phyloP scores from a whole-genome alignment of 2,888 invertebrate genomes.

The Tachina grossa region DNA sequence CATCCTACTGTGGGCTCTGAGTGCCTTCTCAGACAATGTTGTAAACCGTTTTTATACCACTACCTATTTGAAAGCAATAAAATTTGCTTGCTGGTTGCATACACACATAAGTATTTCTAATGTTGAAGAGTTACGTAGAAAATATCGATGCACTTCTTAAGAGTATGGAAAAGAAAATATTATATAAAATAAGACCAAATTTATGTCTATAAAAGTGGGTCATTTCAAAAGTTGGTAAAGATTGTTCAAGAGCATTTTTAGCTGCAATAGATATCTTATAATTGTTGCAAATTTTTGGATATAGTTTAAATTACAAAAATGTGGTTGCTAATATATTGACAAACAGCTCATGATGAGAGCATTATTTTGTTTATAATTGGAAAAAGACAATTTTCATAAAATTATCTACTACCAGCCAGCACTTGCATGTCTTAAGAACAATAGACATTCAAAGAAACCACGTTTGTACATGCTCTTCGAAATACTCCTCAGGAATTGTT shows the following conservation, averaged over 20 bases:
- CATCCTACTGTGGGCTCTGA: no score
- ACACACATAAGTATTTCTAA: not conserved
- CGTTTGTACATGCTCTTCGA: not conserved
- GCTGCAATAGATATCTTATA: not conserved
- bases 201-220: constrained; percentile 1
- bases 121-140: constrained; percentile 22
- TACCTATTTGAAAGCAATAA: no score
- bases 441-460: constrained; percentile 13
- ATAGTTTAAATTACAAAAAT: not conserved
- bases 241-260: not conserved
- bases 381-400: not conserved
- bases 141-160: constrained; percentile 39
- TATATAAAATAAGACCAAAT: not conserved
- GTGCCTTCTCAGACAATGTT: no score
- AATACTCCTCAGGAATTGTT: constrained; percentile 26
- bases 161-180: constrained; percentile 1
- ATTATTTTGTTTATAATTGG: no score
- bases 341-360: no score
- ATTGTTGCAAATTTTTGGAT: not conserved
- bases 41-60: no score
- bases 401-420: not conserved
- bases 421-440: not conserved
- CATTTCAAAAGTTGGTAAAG: not conserved
- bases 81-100: not conserved
- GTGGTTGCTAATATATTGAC: not conserved